Percentiles rank a stretch among this genome's conserved stretches.
phyloP scores from a whole-genome alignment of 2,888 invertebrate genomes.

The Trichogramma evanescens region DNA sequence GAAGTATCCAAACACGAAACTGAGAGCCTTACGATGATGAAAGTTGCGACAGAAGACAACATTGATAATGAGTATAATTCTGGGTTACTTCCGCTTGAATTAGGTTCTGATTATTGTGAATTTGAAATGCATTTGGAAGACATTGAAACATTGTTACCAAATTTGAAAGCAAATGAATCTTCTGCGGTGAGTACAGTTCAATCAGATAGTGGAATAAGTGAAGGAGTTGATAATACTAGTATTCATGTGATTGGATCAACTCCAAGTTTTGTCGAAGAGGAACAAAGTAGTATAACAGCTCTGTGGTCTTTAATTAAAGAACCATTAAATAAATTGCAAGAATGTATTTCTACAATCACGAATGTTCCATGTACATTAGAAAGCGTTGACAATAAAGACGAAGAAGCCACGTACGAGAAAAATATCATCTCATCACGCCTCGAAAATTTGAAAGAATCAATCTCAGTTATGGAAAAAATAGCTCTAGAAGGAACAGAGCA shows the following conservation, averaged over 20 bases:
- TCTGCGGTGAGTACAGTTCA: background rate
- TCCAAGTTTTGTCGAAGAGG: slow-evolving; percentile 10
- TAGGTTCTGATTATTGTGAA: background rate
- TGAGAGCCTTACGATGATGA: slow-evolving; percentile 28
- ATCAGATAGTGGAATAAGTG: background rate
- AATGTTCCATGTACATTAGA: slow-evolving; percentile 14
- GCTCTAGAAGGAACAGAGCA: slow-evolving; percentile 21
- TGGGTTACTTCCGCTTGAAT: slow-evolving; percentile 5
- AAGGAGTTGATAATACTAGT: background rate
- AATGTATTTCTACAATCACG: slow-evolving; percentile 41
- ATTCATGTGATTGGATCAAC: slow-evolving; percentile 30
- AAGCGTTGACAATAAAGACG: background rate
- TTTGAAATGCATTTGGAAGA: background rate
- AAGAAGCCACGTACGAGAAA: slow-evolving; percentile 1
- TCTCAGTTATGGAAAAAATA: slow-evolving; percentile 26
- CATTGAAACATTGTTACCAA: background rate
- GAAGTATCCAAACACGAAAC: slow-evolving; percentile 34
- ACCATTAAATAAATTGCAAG: slow-evolving; percentile 44
- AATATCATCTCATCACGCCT: slow-evolving; percentile 23
- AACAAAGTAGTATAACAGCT: slow-evolving; percentile 19
- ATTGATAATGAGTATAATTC: slow-evolving; percentile 2
- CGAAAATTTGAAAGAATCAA: slow-evolving; percentile 24
- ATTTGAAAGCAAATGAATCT: background rate
- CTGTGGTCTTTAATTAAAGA: slow-evolving; percentile 26
- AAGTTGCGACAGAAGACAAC: slow-evolving; percentile 26